Conservation (phyloP, 2,888 invertebrate species). For the Gerris lacustris region DNA sequence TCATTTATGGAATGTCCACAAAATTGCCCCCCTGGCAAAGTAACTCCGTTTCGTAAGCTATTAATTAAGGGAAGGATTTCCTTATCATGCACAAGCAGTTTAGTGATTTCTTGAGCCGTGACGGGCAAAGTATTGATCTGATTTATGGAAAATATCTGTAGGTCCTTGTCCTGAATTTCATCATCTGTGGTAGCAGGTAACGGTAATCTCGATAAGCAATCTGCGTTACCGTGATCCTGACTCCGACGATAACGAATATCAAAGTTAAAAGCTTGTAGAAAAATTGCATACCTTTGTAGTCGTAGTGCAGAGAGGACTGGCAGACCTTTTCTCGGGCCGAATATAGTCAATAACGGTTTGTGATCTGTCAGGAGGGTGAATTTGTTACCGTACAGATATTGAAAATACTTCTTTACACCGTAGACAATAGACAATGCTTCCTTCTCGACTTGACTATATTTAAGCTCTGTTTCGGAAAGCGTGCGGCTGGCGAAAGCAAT, state of each 20-base stretch:
- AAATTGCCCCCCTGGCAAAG: too few relatives aligned
- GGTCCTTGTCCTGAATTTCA: conserved; percentile 6
- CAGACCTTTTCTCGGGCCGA: conserved; percentile 17
- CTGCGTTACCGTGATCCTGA: conserved; percentile 17
- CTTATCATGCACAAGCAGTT: too few relatives aligned
- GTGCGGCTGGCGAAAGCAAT: too few relatives aligned
- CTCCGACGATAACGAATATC: too few relatives aligned
- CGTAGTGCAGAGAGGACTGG: conserved; percentile 18
- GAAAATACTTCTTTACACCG: conserved; percentile 13
- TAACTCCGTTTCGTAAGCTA: too few relatives aligned
- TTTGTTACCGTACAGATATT: conserved; percentile 13
- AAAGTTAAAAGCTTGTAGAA: conserved; percentile 15
- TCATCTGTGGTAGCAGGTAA: too few relatives aligned
- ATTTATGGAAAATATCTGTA: neutral
- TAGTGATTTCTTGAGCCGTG: too few relatives aligned
- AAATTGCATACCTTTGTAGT: conserved; percentile 16
- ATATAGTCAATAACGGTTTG: conserved; percentile 18
- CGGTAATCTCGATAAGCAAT: conserved; percentile 18
- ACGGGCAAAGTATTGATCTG: conserved; percentile 10
- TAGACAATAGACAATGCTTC: too few relatives aligned
- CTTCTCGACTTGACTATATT: too few relatives aligned
- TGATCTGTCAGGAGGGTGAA: conserved; percentile 17
- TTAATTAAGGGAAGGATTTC: too few relatives aligned
- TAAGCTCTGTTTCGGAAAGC: too few relatives aligned
- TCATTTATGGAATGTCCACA: too few relatives aligned